These are phyloP conservation scores for Notarius lentiginosus DNA, from an alignment of 2,113 vertebrate genomes.

Conservation along the genomic window DNA sequence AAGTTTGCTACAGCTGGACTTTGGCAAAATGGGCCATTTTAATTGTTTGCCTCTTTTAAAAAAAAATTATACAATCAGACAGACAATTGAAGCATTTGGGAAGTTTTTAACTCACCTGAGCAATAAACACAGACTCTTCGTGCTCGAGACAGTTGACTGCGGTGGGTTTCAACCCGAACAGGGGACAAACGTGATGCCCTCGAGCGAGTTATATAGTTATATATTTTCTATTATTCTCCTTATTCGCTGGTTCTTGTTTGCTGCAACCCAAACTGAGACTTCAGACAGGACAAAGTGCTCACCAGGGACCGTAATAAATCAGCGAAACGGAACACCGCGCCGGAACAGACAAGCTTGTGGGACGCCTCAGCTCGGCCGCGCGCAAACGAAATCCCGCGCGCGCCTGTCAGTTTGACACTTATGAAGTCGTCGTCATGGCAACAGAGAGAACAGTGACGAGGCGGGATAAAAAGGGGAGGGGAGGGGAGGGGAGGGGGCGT, in stretches of 20 bases:
- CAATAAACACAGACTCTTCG: not conserved
- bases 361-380: constrained; percentile 37
- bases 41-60: not conserved
- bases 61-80: not conserved
- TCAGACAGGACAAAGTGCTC: not conserved
- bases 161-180: not conserved
- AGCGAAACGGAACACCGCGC: not conserved
- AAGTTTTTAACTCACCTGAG: constrained; percentile 22
- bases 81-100: not conserved
- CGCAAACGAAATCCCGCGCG: constrained; percentile 49
- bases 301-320: not conserved
- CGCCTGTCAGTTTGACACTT: constrained; percentile 62
- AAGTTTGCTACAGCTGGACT: not conserved
- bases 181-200: not conserved
- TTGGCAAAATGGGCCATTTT: not conserved
- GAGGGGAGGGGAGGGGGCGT: constrained; percentile 27
- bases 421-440: constrained; percentile 65
- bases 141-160: not conserved
- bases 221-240: not conserved
- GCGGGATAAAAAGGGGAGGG: not conserved
- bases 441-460: constrained; percentile 55
- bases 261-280: not conserved
- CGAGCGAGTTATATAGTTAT: not conserved
- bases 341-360: constrained; percentile 11
- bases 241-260: not conserved